phyloP scores from a whole-genome alignment of 2,797 vertebrate genomes.

The Dendrocincla tyrannina region DNA sequence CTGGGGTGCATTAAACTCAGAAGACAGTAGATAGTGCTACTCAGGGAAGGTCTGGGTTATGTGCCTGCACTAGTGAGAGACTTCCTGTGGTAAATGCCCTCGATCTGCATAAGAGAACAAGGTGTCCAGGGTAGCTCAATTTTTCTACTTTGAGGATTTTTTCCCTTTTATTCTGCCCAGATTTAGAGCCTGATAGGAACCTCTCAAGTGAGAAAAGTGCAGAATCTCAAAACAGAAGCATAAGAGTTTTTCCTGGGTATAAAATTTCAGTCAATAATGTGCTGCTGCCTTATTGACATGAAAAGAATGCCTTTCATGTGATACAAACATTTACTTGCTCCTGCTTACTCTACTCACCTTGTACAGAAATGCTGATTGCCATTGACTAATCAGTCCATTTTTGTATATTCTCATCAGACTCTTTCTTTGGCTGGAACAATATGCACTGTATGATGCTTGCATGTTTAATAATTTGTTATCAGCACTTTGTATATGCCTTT shows the following conservation, averaged over 20 bases:
- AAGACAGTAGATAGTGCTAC: neutral
- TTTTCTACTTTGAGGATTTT: neutral
- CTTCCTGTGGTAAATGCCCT: neutral
- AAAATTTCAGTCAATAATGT: constrained; percentile 70
- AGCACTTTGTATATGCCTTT: constrained; percentile 74
- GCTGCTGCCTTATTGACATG: constrained; percentile 53
- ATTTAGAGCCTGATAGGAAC: constrained; percentile 13
- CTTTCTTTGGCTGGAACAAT: constrained; percentile 80
- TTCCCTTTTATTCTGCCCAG: neutral
- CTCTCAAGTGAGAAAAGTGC: constrained; percentile 38
- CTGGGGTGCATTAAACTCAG: neutral
- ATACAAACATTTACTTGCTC: constrained; percentile 61
- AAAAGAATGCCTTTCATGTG: constrained; percentile 49
- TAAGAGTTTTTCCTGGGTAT: constrained; percentile 49
- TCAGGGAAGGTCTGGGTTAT: neutral
- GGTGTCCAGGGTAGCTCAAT: neutral
- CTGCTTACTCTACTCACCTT: constrained; percentile 66
- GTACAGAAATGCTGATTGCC: constrained; percentile 68
- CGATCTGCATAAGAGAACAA: neutral
- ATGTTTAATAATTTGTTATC: constrained; percentile 76
- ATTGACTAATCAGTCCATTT: constrained; percentile 76
- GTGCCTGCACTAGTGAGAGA: neutral
- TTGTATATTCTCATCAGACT: constrained; percentile 78
- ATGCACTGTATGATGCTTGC: constrained; percentile 80
- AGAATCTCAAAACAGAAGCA: constrained; percentile 32